Evolutionary conservation across 2,888 invertebrate genomes (phyloP).

Genomic region (Halocaridina rubra): DNA sequence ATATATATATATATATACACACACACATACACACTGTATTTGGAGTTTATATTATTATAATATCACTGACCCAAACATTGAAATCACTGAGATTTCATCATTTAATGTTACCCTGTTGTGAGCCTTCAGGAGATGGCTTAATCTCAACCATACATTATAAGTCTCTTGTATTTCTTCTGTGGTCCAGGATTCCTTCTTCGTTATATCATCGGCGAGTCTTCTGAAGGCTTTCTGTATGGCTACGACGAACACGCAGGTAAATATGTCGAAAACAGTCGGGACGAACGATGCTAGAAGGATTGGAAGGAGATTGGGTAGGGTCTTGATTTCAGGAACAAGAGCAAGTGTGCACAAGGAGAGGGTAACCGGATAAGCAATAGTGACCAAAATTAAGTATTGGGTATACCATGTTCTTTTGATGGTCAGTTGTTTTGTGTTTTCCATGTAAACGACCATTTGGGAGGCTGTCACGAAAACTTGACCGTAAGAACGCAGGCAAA

Average conservation of each 20-base stretch:
- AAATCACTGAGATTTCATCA: too few species aligned
- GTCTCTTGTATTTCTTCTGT: not conserved
- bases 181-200: not conserved
- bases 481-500: not conserved
- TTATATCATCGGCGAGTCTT: not conserved
- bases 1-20: too few species aligned
- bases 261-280: not conserved
- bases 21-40: too few species aligned
- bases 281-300: not conserved
- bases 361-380: not conserved
- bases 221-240: not conserved
- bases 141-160: not conserved
- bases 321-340: not conserved
- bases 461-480: not conserved
- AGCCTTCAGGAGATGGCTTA: not conserved
- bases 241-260: not conserved
- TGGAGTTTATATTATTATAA: too few species aligned
- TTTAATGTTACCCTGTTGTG: not conserved
- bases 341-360: not conserved
- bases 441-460: not conserved
- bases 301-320: not conserved
- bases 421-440: not conserved
- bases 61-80: too few species aligned
- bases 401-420: not conserved
- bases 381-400: not conserved